Conservation (phyloP, 2,113 vertebrate species). For the Syrmaticus mikado region DNA sequence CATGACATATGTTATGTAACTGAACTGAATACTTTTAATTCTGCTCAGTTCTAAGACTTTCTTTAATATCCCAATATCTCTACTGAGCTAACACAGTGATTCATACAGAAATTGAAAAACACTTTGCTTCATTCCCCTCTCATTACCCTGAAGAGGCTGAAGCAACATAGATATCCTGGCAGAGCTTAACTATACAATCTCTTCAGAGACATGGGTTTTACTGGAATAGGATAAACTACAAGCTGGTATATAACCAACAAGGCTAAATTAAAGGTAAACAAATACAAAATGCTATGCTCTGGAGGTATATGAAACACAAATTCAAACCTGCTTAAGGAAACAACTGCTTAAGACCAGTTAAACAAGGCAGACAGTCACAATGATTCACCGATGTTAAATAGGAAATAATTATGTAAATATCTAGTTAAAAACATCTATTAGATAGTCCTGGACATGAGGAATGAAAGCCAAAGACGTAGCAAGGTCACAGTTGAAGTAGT, state of each 20-base stretch:
- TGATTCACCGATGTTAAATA: neutral
- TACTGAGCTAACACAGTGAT: neutral
- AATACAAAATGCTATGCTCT: neutral
- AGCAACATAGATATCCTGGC: neutral
- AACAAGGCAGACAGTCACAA: neutral
- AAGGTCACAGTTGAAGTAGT: neutral
- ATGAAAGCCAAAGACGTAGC: neutral
- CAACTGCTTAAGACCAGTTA: neutral
- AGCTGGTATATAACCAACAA: neutral
- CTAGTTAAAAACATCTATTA: neutral
- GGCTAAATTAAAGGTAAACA: neutral
- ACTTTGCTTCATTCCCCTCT: neutral
- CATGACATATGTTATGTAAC: neutral
- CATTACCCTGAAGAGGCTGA: neutral
- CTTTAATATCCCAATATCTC: neutral
- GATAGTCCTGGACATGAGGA: neutral
- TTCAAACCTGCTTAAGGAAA: neutral
- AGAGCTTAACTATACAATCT: neutral
- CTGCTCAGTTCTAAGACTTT: neutral
- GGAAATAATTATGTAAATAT: neutral
- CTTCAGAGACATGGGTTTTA: neutral
- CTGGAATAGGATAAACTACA: neutral
- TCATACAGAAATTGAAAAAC: neutral
- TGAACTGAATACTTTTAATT: neutral
- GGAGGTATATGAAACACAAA: neutral